Conservation (phyloP, 2,797 vertebrate species). For the Tokudaia muenninki region DNA sequence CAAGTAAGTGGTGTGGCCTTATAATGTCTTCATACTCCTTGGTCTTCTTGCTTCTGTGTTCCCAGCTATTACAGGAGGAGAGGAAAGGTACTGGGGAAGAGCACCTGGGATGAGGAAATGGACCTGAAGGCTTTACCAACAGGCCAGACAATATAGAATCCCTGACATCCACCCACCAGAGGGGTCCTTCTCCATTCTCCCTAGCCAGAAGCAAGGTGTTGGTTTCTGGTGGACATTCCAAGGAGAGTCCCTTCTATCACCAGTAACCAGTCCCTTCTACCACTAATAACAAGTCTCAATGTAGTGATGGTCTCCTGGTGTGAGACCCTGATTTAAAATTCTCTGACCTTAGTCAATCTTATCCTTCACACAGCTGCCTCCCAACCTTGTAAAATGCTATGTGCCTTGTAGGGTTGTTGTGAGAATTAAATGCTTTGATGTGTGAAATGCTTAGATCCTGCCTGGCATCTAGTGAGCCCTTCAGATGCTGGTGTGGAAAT, state of each 20-base stretch:
- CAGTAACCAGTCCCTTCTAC: too few relatives aligned
- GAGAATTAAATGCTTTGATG: not conserved
- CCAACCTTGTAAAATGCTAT: not conserved
- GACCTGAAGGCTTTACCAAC: not conserved
- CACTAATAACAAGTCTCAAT: not conserved
- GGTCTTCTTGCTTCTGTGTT: not conserved
- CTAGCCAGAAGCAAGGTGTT: not conserved
- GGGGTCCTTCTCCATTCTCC: not conserved
- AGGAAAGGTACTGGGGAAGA: not conserved
- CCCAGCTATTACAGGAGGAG: not conserved
- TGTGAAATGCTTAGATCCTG: not conserved
- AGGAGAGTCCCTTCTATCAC: not conserved
- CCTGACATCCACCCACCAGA: not conserved
- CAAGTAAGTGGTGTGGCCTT: not conserved
- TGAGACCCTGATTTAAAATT: not conserved
- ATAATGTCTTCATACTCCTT: not conserved
- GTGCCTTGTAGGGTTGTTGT: not conserved
- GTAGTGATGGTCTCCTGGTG: not conserved
- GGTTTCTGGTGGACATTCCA: not conserved
- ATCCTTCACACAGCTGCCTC: not conserved
- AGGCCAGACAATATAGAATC: too few relatives aligned
- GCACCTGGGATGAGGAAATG: not conserved
- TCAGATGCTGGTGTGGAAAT: too few relatives aligned
- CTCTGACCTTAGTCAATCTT: not conserved
- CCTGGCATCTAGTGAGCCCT: not conserved